These are phyloP conservation scores for Rostratula benghalensis DNA, from an alignment of 2,113 vertebrate genomes.

Conservation along the genomic window DNA sequence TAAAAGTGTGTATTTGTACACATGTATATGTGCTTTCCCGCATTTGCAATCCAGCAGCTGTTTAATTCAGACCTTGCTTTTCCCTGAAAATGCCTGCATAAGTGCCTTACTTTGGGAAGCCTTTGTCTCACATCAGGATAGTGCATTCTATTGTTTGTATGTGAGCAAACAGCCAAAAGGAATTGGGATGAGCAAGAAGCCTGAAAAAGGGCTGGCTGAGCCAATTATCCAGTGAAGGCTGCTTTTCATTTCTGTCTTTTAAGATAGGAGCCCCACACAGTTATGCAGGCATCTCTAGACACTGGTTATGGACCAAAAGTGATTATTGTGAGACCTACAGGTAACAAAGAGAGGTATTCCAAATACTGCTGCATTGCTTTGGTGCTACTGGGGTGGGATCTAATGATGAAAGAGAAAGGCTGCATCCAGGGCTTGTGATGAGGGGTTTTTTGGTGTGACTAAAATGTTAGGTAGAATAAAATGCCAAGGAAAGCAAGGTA, in stretches of 20 bases:
- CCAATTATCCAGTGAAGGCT: not conserved
- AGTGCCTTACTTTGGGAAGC: not conserved
- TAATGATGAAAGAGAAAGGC: not conserved
- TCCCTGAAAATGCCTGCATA: not conserved
- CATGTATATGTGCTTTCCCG: not conserved
- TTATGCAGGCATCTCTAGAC: not conserved
- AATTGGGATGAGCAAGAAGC: not conserved
- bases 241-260: not conserved
- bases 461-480: not conserved
- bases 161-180: not conserved
- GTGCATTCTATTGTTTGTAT: not conserved
- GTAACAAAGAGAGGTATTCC: not conserved
- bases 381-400: not conserved
- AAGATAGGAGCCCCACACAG: not conserved
- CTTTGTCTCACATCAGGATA: slow-evolving; percentile 1
- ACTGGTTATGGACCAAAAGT: not conserved
- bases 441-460: not conserved
- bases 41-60: not conserved
- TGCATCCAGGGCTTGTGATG: not conserved
- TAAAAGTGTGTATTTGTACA: not conserved
- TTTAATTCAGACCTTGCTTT: slow-evolving; percentile 3
- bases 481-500: not conserved
- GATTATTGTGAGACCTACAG: not conserved
- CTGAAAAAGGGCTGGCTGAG: not conserved
- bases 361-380: not conserved